A percentile compares a stretch with the other conserved stretches of the same genome.
Conservation (phyloP, 2,888 invertebrate species). For the Podabrus alpinus region DNA sequence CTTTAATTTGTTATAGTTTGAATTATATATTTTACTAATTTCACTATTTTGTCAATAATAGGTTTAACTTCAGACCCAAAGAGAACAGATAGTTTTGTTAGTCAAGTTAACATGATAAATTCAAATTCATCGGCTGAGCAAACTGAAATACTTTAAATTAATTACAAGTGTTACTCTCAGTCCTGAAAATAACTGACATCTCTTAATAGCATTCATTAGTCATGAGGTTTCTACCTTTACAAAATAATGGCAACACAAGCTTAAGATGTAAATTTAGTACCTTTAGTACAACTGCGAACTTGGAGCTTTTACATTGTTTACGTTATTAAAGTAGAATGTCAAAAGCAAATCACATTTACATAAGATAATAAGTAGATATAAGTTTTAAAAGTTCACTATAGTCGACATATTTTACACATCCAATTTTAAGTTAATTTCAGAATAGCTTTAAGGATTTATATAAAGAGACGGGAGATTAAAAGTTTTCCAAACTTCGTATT, state of each 20-base stretch:
- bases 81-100: neutral
- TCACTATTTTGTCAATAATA: neutral
- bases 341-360: slow-evolving; percentile 7
- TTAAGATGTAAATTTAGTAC: neutral
- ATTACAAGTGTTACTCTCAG: slow-evolving; percentile 20
- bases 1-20: neutral
- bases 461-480: neutral
- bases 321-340: slow-evolving; percentile 11
- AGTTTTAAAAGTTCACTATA: neutral
- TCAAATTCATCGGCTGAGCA: slow-evolving; percentile 11
- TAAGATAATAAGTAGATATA: slow-evolving; percentile 8
- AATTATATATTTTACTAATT: neutral
- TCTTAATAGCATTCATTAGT: slow-evolving; percentile 19
- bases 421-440: neutral
- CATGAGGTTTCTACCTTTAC: slow-evolving; percentile 7
- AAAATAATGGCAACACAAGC: neutral
- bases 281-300: slow-evolving; percentile 1
- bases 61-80: neutral
- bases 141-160: slow-evolving; percentile 16
- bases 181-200: slow-evolving; percentile 14
- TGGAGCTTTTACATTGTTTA: slow-evolving; percentile 9
- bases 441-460: neutral
- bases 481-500: neutral
- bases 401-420: neutral
- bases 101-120: slow-evolving; percentile 8